Conservation (phyloP, 2,888 invertebrate genomes). For the Eupithecia vulgata region DNA sequence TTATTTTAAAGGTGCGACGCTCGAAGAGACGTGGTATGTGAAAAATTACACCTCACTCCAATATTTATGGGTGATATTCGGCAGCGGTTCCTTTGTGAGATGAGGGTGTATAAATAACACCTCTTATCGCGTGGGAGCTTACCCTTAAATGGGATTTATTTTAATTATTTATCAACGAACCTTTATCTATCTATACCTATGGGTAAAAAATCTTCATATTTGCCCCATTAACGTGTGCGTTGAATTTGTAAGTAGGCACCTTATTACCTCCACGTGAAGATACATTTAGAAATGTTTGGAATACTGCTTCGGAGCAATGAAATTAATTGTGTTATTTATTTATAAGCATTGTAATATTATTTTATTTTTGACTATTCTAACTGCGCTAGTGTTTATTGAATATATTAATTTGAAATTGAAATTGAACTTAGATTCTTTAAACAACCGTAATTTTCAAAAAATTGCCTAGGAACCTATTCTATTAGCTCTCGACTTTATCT, state of each 20-base stretch:
- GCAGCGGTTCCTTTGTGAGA: constrained; percentile 83
- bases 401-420: no score
- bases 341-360: no score
- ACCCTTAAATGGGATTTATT: constrained; percentile 82
- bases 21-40: constrained; percentile 83
- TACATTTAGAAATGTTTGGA: neutral
- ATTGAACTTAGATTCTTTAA: neutral
- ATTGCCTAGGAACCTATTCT: neutral
- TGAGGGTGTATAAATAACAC: constrained; percentile 84
- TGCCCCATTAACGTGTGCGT: constrained; percentile 20
- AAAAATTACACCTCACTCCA: constrained; percentile 84
- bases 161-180: constrained; percentile 78
- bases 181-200: constrained; percentile 44
- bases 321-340: no score
- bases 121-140: constrained; percentile 84
- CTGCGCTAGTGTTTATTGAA: no score
- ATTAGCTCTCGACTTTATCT: neutral
- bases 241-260: constrained; percentile 7
- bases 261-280: constrained; percentile 8
- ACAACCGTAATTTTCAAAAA: neutral
- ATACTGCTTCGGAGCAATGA: no score
- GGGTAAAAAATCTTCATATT: constrained; percentile 44
- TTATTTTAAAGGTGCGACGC: constrained; percentile 85
- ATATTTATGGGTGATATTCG: constrained; percentile 85
- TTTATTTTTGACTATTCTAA: no score